phyloP scores from a whole-genome alignment of 2,797 vertebrate species.

The Myotis myotis region DNA sequence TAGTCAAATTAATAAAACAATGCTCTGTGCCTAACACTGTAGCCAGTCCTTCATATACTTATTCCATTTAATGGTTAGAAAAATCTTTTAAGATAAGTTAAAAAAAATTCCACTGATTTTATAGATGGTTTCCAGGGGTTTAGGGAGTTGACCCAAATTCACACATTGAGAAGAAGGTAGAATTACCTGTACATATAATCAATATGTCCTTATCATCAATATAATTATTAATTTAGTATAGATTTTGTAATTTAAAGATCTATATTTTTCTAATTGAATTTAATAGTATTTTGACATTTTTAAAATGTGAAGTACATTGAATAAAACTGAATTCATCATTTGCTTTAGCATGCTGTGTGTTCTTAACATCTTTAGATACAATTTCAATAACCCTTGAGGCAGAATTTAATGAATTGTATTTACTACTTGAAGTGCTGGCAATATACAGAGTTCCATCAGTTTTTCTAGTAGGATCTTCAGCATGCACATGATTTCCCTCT shows the following conservation, averaged over 20 bases:
- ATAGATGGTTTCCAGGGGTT: background rate
- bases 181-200: background rate
- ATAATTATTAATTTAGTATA: background rate
- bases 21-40: background rate
- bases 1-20: background rate
- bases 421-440: background rate
- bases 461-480: background rate
- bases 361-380: slow-evolving; percentile 49
- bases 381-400: slow-evolving; percentile 51
- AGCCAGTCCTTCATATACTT: background rate
- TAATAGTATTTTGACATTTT: slow-evolving; percentile 30
- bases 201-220: background rate
- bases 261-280: background rate
- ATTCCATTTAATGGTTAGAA: background rate
- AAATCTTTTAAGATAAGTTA: background rate
- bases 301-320: slow-evolving; percentile 14
- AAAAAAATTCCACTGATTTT: background rate
- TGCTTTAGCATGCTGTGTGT: background rate
- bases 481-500: background rate
- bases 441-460: background rate
- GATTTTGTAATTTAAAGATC: background rate
- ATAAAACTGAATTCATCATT: slow-evolving; percentile 44
- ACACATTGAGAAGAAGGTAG: background rate
- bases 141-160: background rate
- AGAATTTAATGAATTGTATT: slow-evolving; percentile 72